Evolutionary conservation across 1,140 invertebrate species (phyloP).

Genomic region (Zaprionus vittiger): DNA sequence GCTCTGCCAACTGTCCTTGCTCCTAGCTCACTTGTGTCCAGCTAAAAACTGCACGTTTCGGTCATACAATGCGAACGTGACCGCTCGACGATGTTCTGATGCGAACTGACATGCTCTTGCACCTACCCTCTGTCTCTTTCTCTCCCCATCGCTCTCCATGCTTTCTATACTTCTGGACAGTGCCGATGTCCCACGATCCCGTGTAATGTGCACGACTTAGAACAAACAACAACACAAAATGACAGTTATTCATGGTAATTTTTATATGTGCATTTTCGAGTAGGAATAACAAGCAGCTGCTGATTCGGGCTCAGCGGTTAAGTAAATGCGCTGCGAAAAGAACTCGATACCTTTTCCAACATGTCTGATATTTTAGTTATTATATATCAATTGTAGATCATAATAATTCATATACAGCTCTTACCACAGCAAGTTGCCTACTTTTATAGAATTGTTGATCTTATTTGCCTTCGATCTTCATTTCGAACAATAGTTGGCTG

Average conservation of each 20-base stretch:
- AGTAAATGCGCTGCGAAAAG: conserved; percentile 34
- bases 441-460: too few relatives aligned
- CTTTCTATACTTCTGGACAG: not conserved
- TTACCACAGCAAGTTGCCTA: too few relatives aligned
- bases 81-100: conserved; percentile 59
- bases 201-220: conserved; percentile 70
- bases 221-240: conserved; percentile 61
- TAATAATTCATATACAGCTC: not conserved
- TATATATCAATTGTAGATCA: not conserved
- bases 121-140: conserved; percentile 8
- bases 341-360: not conserved
- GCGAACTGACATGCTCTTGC: conserved; percentile 48
- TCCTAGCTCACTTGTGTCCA: conserved; percentile 15
- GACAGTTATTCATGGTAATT: conserved; percentile 80
- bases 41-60: conserved; percentile 74
- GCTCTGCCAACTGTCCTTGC: conserved; percentile 42
- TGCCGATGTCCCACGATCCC: conserved; percentile 56
- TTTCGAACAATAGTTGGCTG: not conserved
- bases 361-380: not conserved
- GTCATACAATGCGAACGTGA: conserved; percentile 76
- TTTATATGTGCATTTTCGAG: conserved; percentile 53
- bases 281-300: conserved; percentile 7
- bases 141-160: not conserved
- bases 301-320: conserved; percentile 9
- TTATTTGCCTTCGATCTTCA: not conserved